These are phyloP conservation scores for Euglossa dilemma DNA, from an alignment of 1,140 invertebrate genomes.

Conservation along the genomic window DNA sequence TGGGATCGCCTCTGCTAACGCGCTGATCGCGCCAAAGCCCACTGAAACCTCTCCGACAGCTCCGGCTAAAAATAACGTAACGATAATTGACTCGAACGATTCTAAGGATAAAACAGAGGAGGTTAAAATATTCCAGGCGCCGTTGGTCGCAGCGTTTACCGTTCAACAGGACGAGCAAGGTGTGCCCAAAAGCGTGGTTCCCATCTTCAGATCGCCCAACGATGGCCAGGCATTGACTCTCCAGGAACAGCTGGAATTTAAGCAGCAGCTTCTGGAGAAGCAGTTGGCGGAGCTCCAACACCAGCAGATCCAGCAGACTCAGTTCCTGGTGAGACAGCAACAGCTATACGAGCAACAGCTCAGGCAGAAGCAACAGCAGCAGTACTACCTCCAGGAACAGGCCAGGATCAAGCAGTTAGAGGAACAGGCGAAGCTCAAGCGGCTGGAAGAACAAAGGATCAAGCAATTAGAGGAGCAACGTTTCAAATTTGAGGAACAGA, in stretches of 20 bases:
- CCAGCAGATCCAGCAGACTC: constrained; percentile 88
- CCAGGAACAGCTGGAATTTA: constrained; percentile 86
- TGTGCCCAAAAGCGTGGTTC: constrained; percentile 89
- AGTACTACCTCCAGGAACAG: constrained; percentile 80
- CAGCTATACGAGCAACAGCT: constrained; percentile 83
- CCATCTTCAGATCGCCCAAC: constrained; percentile 82
- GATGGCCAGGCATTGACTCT: constrained; percentile 77
- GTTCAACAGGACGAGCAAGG: constrained; percentile 91
- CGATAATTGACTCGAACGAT: constrained; percentile 67
- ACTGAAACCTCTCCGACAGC: constrained; percentile 70
- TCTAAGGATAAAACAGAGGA: constrained; percentile 81
- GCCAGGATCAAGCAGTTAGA: constrained; percentile 78
- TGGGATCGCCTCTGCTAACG: constrained; percentile 72
- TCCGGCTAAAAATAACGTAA: constrained; percentile 64
- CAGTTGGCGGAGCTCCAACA: constrained; percentile 86
- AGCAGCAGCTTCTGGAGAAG: constrained; percentile 87
- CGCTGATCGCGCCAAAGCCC: constrained; percentile 71
- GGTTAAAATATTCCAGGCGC: constrained; percentile 91
- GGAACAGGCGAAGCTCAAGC: constrained; percentile 68
- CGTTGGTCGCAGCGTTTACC: constrained; percentile 91
- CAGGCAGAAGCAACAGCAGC: constrained; percentile 82
- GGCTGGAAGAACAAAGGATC: constrained; percentile 65
- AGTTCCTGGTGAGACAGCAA: constrained; percentile 85
- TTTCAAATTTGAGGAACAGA: constrained; percentile 64
- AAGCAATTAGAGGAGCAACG: constrained; percentile 77